These are phyloP conservation scores for Lingula anatina DNA, from an alignment of 2,888 invertebrate species.

Conservation along the genomic window DNA sequence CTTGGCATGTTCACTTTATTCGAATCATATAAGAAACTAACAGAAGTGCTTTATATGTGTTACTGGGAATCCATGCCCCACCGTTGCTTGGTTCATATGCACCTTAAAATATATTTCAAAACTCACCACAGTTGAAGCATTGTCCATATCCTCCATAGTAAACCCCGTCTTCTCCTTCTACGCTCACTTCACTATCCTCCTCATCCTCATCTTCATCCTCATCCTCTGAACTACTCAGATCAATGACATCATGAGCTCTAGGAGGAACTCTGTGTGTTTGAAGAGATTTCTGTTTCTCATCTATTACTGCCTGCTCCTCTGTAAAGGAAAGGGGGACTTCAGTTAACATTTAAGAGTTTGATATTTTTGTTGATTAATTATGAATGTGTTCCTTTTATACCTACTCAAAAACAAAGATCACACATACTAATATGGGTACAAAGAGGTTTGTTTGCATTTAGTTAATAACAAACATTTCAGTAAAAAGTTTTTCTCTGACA, in stretches of 20 bases:
- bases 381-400: too few species aligned
- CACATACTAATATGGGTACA: too few species aligned
- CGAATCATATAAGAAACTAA: too few species aligned
- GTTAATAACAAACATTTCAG: too few species aligned
- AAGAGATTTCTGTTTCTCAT: conserved; percentile 10
- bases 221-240: conserved; percentile 10
- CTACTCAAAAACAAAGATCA: too few species aligned
- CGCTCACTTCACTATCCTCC: conserved; percentile 10
- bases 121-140: conserved; percentile 58
- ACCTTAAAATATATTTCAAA: not conserved
- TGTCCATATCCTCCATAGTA: conserved; percentile 63
- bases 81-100: not conserved
- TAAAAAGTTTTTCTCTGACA: too few species aligned
- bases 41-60: too few species aligned
- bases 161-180: conserved; percentile 51
- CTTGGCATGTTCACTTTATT: too few species aligned
- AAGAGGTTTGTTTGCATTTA: too few species aligned
- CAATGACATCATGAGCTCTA: conserved; percentile 6
- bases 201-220: conserved; percentile 10
- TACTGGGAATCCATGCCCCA: too few species aligned
- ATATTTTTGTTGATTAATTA: too few species aligned
- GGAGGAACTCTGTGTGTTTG: not conserved
- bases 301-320: conserved; percentile 25
- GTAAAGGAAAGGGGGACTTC: conserved; percentile 1
- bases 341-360: too few species aligned